Evolutionary conservation across 1,140 invertebrate genomes (phyloP).

Genomic region (Hylyphantes graminicola): DNA sequence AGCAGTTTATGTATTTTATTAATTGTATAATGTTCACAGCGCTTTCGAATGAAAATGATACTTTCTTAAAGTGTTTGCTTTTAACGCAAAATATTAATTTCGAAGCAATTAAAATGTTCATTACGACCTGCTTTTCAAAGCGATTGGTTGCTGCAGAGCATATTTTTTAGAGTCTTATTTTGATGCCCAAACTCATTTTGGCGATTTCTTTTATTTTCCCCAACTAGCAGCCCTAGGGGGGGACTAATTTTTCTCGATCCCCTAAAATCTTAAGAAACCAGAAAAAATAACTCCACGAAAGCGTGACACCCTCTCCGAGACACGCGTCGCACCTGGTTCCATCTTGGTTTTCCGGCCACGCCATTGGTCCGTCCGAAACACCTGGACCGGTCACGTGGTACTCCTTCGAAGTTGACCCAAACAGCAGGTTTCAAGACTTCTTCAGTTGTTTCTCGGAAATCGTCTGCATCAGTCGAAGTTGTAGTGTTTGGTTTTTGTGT

Average conservation of each 20-base stretch:
- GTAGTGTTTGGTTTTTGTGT: neutral
- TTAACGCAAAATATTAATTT: too few relatives aligned
- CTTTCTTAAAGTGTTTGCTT: too few relatives aligned
- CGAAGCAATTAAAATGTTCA: too few relatives aligned
- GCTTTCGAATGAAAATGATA: too few relatives aligned
- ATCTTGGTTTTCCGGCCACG: slow-evolving; percentile 93
- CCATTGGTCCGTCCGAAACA: slow-evolving; percentile 74
- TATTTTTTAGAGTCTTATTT: too few relatives aligned
- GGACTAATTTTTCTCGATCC: neutral
- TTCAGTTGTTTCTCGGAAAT: slow-evolving; percentile 23
- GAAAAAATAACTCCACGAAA: neutral
- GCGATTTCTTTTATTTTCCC: too few relatives aligned
- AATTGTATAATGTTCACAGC: too few relatives aligned
- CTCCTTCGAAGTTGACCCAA: neutral
- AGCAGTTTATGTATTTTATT: too few relatives aligned
- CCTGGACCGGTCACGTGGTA: slow-evolving; percentile 46
- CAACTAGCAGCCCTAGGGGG: too few relatives aligned
- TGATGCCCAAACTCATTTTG: too few relatives aligned
- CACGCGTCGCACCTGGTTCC: slow-evolving; percentile 76
- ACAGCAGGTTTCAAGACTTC: slow-evolving; percentile 20
- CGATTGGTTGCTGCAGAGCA: too few relatives aligned
- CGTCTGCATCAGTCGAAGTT: neutral
- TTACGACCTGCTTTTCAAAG: too few relatives aligned
- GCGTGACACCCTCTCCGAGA: slow-evolving; percentile 18
- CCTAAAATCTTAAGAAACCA: slow-evolving; percentile 2